These are phyloP conservation scores for Arrhopalites spinosus DNA, from an alignment of 2,888 invertebrate species.

Conservation along the genomic window DNA sequence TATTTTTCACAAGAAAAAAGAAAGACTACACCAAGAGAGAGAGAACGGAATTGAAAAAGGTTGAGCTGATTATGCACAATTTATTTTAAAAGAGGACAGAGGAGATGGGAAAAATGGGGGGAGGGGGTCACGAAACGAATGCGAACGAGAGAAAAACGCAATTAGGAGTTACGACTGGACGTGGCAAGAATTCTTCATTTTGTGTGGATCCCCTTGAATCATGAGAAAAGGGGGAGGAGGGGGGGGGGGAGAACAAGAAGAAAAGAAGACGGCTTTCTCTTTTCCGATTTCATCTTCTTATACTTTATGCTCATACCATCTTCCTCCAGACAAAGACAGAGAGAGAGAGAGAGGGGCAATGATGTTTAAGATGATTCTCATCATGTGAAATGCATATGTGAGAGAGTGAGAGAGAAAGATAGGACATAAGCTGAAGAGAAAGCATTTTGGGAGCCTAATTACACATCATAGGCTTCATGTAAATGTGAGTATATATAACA, in stretches of 20 bases:
- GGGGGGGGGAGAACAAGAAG: neutral
- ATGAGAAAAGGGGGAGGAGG: neutral
- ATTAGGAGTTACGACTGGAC: conserved; percentile 44
- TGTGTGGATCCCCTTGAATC: neutral
- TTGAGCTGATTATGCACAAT: too few relatives aligned
- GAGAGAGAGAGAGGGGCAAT: neutral
- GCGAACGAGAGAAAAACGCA: conserved; percentile 40
- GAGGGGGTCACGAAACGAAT: neutral
- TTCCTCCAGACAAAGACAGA: neutral
- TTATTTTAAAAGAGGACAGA: neutral
- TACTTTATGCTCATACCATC: neutral
- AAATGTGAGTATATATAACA: conserved; percentile 20
- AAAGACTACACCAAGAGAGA: too few relatives aligned
- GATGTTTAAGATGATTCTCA: neutral
- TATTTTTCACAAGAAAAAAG: too few relatives aligned
- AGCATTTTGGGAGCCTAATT: conserved; percentile 24
- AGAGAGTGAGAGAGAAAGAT: neutral
- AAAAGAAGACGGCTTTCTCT: conserved; percentile 5
- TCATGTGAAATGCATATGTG: neutral
- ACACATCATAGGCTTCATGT: conserved; percentile 27
- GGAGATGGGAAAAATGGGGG: neutral
- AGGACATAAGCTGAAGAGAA: conserved; percentile 14
- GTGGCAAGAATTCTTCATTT: conserved; percentile 29
- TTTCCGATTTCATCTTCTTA: too few relatives aligned
- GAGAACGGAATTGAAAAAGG: too few relatives aligned